A percentile compares a stretch with the other conserved stretches of the same genome.
These are phyloP conservation scores for Conger conger DNA, from an alignment of 2,113 vertebrate genomes.

Conservation along the genomic window DNA sequence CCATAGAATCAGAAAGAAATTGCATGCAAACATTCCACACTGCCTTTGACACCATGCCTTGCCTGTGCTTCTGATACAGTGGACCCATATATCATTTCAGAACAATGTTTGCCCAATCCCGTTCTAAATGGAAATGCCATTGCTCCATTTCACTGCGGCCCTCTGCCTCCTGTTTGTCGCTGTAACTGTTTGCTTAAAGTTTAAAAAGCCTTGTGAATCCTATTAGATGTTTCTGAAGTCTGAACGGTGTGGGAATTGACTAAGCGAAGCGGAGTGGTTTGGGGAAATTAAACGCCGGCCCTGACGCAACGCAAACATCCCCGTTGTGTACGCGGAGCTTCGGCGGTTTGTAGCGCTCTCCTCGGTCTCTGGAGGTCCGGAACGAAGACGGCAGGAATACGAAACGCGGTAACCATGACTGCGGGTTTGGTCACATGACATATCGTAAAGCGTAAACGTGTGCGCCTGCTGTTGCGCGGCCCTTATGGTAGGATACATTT, in stretches of 20 bases:
- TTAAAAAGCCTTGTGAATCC: neutral
- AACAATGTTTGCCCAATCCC: neutral
- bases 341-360: too few species aligned
- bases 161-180: neutral
- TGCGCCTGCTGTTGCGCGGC: neutral
- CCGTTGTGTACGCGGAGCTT: too few species aligned
- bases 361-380: neutral
- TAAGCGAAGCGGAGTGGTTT: neutral
- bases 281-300: neutral
- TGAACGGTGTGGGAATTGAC: neutral
- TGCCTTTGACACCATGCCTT: neutral
- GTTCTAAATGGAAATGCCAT: neutral
- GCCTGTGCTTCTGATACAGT: neutral
- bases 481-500: neutral
- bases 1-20: too few species aligned
- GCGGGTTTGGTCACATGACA: too few species aligned
- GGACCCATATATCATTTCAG: neutral
- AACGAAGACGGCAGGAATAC: too few species aligned
- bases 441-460: too few species aligned
- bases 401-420: too few species aligned
- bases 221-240: neutral
- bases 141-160: neutral
- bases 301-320: neutral
- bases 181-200: neutral
- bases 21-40: neutral